Evolutionary conservation across 2,888 invertebrate species (phyloP).

Genomic region (Zelleria hepariella): DNA sequence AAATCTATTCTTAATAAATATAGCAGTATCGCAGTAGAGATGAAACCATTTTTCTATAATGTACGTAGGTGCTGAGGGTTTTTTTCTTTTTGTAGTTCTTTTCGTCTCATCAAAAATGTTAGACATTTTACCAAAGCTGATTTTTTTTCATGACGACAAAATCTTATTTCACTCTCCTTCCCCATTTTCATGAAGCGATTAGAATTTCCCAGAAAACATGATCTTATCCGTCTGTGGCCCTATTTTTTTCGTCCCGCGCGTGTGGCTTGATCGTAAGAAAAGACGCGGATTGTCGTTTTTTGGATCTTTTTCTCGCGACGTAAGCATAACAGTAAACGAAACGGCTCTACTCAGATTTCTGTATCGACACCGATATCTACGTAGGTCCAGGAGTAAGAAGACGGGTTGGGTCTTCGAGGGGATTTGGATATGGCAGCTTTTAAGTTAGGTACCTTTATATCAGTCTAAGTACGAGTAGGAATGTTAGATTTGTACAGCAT

Average conservation of each 20-base stretch:
- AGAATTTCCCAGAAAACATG: background rate
- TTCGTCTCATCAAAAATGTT: too few relatives aligned
- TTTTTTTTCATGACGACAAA: background rate
- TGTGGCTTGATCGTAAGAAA: background rate
- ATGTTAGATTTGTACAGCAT: too few relatives aligned
- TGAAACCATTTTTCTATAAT: too few relatives aligned
- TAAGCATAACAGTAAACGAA: constrained; percentile 19
- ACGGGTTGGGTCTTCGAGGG: background rate
- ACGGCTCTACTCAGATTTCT: constrained; percentile 18
- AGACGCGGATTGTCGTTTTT: background rate
- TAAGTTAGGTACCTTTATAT: too few relatives aligned
- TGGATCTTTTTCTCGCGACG: background rate
- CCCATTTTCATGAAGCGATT: background rate
- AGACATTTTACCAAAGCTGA: too few relatives aligned
- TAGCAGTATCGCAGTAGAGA: too few relatives aligned
- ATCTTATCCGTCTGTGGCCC: background rate
- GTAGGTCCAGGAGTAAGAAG: background rate
- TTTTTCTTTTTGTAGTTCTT: too few relatives aligned
- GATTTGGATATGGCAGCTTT: background rate
- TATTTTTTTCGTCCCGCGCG: background rate
- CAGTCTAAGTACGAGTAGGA: too few relatives aligned
- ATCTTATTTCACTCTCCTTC: background rate
- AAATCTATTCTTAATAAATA: too few relatives aligned
- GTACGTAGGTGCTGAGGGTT: too few relatives aligned
- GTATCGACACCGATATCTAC: constrained; percentile 15